Conservation (phyloP, 1,140 invertebrate species). For the Monochamus saltuarius region DNA sequence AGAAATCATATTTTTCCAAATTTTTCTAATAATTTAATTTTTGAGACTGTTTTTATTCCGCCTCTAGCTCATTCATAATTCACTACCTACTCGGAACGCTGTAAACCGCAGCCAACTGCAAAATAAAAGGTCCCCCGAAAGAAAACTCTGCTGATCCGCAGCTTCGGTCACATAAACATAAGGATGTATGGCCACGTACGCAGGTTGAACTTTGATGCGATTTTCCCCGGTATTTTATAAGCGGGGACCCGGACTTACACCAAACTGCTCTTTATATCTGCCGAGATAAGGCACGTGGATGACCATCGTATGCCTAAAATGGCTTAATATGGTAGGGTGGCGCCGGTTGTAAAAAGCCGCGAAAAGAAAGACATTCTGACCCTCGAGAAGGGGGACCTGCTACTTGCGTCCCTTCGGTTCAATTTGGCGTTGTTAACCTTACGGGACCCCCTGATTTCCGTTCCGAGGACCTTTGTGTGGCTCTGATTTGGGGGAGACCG, state of each 20-base stretch:
- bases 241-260: background rate
- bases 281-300: constrained; percentile 18
- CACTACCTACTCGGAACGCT: too few species aligned
- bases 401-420: constrained; percentile 26
- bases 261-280: constrained; percentile 16
- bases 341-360: constrained; percentile 33
- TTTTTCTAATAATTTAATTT: too few species aligned
- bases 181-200: too few species aligned
- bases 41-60: too few species aligned
- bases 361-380: constrained; percentile 38
- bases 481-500: background rate
- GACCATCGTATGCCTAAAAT: constrained; percentile 19
- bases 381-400: constrained; percentile 18
- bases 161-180: too few species aligned
- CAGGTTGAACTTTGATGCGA: too few species aligned
- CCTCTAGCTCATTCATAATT: too few species aligned
- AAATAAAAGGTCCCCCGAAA: too few species aligned
- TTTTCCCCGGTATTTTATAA: too few species aligned
- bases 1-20: too few species aligned
- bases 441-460: constrained; percentile 18
- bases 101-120: too few species aligned
- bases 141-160: too few species aligned
- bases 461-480: constrained; percentile 9
- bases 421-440: constrained; percentile 33
- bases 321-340: constrained; percentile 29